Conservation (phyloP, 2,888 invertebrate species). For the Druceiella hillmani region DNA sequence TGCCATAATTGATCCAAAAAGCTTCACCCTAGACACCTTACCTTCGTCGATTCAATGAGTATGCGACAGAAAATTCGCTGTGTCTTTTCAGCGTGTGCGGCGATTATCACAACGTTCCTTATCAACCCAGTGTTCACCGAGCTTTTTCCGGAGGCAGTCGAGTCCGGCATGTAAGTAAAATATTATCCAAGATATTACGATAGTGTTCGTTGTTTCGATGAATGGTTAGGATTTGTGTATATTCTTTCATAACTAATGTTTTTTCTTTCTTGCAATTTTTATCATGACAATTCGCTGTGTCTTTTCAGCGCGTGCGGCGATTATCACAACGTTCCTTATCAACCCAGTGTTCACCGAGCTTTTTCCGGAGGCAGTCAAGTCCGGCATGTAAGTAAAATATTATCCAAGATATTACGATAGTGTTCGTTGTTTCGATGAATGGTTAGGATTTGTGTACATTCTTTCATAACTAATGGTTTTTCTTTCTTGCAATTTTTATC, state of each 20-base stretch:
- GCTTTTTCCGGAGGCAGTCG: conserved; percentile 9
- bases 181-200: too few species aligned
- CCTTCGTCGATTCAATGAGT: too few species aligned
- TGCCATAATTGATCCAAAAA: too few species aligned
- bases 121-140: conserved; percentile 11
- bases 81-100: too few species aligned
- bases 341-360: conserved; percentile 10
- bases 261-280: conserved; percentile 11
- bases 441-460: conserved; percentile 7
- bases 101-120: too few species aligned
- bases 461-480: conserved; percentile 5
- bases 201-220: conserved; percentile 7
- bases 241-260: conserved; percentile 4
- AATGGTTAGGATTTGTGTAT: conserved; percentile 8
- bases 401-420: too few species aligned
- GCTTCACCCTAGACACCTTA: too few species aligned
- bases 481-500: conserved; percentile 11
- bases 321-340: too few species aligned
- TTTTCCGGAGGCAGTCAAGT: conserved; percentile 8
- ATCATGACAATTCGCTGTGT: too few species aligned
- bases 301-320: too few species aligned
- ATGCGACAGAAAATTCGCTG: too few species aligned
- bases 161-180: conserved; percentile 9
- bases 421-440: conserved; percentile 7
- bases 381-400: conserved; percentile 9